Conservation (phyloP, 2,797 vertebrate species). For the Coccyzus lansbergi region DNA sequence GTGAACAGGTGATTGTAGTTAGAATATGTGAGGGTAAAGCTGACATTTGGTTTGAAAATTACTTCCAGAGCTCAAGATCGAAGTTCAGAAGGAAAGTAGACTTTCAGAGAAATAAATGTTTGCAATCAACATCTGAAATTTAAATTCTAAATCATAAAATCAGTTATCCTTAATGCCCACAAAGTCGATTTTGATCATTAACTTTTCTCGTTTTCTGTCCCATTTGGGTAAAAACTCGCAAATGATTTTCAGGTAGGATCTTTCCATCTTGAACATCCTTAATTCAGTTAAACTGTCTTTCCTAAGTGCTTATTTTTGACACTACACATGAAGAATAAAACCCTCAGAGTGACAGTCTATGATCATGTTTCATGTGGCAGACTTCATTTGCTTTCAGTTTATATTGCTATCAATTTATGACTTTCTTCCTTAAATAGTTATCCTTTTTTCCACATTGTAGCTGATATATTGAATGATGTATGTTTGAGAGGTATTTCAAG, state of each 20-base stretch:
- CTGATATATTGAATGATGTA: slow-evolving; percentile 65
- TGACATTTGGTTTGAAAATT: background rate
- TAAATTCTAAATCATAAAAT: background rate
- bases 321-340: slow-evolving; percentile 57
- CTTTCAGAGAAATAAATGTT: background rate
- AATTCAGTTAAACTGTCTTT: slow-evolving; percentile 37
- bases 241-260: slow-evolving; percentile 38
- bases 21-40: background rate
- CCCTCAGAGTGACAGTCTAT: slow-evolving; percentile 63
- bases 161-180: background rate
- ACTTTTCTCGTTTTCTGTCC: slow-evolving; percentile 27
- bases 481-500: slow-evolving; percentile 58
- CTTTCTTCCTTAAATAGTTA: slow-evolving; percentile 72
- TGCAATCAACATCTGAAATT: background rate
- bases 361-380: slow-evolving; percentile 69
- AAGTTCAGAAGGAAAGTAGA: background rate
- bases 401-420: slow-evolving; percentile 67
- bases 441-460: slow-evolving; percentile 47
- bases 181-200: slow-evolving; percentile 50
- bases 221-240: background rate
- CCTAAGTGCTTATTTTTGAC: slow-evolving; percentile 61
- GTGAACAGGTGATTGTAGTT: background rate
- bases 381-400: slow-evolving; percentile 68
- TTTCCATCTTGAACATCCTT: slow-evolving; percentile 26
- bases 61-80: background rate